phyloP scores from a whole-genome alignment of 2,797 vertebrate species.

The Fringilla coelebs region DNA sequence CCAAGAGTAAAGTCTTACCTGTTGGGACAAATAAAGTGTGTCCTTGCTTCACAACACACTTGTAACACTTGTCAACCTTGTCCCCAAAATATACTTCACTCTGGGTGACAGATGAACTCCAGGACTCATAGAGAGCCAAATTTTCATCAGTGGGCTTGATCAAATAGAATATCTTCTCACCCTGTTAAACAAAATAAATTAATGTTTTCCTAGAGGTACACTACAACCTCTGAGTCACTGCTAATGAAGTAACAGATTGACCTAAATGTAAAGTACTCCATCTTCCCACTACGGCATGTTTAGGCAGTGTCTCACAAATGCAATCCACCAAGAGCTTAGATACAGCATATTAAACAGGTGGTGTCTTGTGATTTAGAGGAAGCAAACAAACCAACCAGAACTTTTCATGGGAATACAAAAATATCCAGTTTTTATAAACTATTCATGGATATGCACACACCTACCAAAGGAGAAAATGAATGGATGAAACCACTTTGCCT shows the following conservation, averaged over 20 bases:
- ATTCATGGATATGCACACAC: not conserved
- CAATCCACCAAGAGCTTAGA: not conserved
- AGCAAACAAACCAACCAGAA: not conserved
- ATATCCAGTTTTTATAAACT: not conserved
- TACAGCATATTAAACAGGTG: not conserved
- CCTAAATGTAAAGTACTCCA: not conserved
- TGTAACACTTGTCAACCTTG: slow-evolving; percentile 97
- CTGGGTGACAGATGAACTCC: slow-evolving; percentile 98
- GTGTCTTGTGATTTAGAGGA: not conserved
- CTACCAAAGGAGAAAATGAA: not conserved
- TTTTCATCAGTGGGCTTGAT: slow-evolving; percentile 95
- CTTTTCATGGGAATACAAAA: not conserved
- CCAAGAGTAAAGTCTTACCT: slow-evolving; percentile 77
- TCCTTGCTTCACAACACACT: slow-evolving; percentile 93
- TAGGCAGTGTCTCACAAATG: not conserved
- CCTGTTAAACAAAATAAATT: slow-evolving; percentile 73
- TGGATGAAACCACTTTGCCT: not conserved
- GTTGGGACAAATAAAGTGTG: slow-evolving; percentile 98
- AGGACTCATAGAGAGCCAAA: slow-evolving; percentile 95
- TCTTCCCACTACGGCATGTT: not conserved
- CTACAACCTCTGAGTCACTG: not conserved
- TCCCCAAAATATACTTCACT: slow-evolving; percentile 98
- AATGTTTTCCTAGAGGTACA: not conserved
- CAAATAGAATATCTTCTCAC: slow-evolving; percentile 98
- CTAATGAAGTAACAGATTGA: not conserved